Evolutionary conservation across 2,888 invertebrate genomes (phyloP).

Genomic region (Zaprionus lineosus): DNA sequence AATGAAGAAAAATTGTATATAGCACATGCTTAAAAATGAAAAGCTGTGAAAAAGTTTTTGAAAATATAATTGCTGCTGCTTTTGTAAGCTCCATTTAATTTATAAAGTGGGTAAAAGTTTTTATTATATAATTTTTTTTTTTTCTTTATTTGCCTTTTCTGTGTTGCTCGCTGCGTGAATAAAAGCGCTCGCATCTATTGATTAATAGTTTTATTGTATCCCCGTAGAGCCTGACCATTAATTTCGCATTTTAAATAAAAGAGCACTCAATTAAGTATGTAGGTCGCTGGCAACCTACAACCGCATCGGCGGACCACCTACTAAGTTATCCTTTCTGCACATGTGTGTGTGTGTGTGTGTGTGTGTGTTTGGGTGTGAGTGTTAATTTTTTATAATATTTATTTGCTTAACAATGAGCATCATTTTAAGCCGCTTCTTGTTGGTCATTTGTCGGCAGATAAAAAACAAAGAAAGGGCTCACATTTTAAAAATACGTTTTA

Average conservation of each 20-base stretch:
- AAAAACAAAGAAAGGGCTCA: neutral
- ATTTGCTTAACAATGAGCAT: slow-evolving; percentile 1
- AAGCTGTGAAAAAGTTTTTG: slow-evolving; percentile 62
- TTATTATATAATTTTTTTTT: slow-evolving; percentile 6
- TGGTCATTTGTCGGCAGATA: slow-evolving; percentile 26
- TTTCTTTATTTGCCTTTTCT: neutral
- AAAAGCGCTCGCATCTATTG: slow-evolving; percentile 48
- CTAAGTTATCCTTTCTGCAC: no score
- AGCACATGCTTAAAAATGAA: slow-evolving; percentile 20
- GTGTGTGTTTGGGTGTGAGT: neutral
- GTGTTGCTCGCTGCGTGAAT: slow-evolving; percentile 27
- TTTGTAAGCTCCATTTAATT: slow-evolving; percentile 60
- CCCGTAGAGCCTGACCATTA: slow-evolving; percentile 46
- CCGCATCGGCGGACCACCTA: no score
- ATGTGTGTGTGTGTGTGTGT: no score
- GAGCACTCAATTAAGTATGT: slow-evolving; percentile 62
- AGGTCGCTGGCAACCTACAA: slow-evolving; percentile 2
- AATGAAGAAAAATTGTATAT: neutral
- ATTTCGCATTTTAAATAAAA: slow-evolving; percentile 64
- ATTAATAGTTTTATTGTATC: slow-evolving; percentile 71
- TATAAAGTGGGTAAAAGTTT: slow-evolving; percentile 57
- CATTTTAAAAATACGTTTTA: no score
- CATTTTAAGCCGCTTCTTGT: slow-evolving; percentile 21
- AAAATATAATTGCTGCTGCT: slow-evolving; percentile 70
- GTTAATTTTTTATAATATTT: slow-evolving; percentile 23